phyloP scores from a whole-genome alignment of 2,888 invertebrate species.

The Apoda limacodes region DNA sequence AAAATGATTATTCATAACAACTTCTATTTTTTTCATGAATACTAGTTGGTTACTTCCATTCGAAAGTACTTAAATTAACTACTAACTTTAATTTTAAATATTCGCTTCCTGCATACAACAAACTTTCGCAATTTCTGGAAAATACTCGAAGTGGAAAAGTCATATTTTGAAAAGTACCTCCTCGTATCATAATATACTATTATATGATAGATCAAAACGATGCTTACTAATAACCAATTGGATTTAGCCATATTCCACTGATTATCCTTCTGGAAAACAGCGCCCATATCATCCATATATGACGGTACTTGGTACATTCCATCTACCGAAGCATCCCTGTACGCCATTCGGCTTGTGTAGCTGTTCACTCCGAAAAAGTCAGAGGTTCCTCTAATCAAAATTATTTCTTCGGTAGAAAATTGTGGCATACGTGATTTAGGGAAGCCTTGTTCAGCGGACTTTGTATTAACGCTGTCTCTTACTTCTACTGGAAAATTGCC shows the following conservation, averaged over 20 bases:
- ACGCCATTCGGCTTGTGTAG: slow-evolving; percentile 64
- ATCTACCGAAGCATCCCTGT: slow-evolving; percentile 39
- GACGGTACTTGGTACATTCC: slow-evolving; percentile 48
- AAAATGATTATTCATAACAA: too few relatives aligned
- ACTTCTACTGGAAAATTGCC: slow-evolving; percentile 63
- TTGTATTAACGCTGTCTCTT: slow-evolving; percentile 42
- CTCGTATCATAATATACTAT: too few relatives aligned
- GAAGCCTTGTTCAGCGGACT: slow-evolving; percentile 56
- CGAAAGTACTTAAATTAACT: too few relatives aligned
- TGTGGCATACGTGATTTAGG: slow-evolving; percentile 51
- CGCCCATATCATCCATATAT: slow-evolving; percentile 41
- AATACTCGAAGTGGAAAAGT: too few relatives aligned
- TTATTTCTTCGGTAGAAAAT: slow-evolving; percentile 68
- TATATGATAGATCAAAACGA: too few relatives aligned
- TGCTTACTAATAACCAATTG: slow-evolving; percentile 45
- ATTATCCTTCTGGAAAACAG: slow-evolving; percentile 33
- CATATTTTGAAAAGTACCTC: too few relatives aligned
- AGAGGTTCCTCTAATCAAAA: slow-evolving; percentile 68
- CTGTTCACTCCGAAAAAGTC: slow-evolving; percentile 78
- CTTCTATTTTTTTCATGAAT: too few relatives aligned
- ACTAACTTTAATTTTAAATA: too few relatives aligned
- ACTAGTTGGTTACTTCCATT: too few relatives aligned
- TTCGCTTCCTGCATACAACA: too few relatives aligned
- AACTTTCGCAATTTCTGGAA: too few relatives aligned
- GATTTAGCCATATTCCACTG: slow-evolving; percentile 38